A percentile compares a stretch with the other conserved stretches of the same genome.
Conservation (phyloP, 2,113 vertebrate species). For the Cyphomyrus discorhynchus region DNA sequence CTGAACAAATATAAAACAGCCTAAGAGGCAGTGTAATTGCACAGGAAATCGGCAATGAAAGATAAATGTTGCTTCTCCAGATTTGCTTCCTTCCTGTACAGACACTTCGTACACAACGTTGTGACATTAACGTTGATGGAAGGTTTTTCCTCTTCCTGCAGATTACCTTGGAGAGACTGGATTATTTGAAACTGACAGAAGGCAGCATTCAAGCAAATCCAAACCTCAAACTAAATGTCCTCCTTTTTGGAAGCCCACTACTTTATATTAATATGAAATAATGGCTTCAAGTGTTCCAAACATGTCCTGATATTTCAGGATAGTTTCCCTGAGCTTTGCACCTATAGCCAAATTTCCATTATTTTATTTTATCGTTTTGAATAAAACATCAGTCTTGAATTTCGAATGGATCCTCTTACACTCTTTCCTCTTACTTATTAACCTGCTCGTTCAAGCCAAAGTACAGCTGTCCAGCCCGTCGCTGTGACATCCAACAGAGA, state of each 20-base stretch:
- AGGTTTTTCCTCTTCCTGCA: not conserved
- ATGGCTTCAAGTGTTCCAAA: not conserved
- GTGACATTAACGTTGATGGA: not conserved
- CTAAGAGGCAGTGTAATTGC: not conserved
- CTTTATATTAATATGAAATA: not conserved
- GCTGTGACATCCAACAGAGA: not conserved
- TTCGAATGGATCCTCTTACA: not conserved
- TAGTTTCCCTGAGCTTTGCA: not conserved
- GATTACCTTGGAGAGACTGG: constrained; percentile 1
- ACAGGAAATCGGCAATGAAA: not conserved
- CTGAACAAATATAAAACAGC: not conserved
- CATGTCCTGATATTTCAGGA: constrained; percentile 11
- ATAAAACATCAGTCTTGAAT: constrained; percentile 8
- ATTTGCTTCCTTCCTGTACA: not conserved
- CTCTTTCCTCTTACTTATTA: not conserved
- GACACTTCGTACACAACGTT: not conserved
- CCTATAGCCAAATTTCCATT: not conserved
- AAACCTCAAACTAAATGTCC: not conserved
- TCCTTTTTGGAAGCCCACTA: not conserved
- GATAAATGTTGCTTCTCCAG: not conserved
- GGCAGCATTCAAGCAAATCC: constrained; percentile 13
- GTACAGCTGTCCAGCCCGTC: not conserved
- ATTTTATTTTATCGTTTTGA: not conserved
- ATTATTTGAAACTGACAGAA: constrained; percentile 21
- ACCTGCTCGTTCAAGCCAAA: not conserved